Evolutionary conservation across 2,797 vertebrate species (phyloP).

Genomic region (Miichthys miiuy): DNA sequence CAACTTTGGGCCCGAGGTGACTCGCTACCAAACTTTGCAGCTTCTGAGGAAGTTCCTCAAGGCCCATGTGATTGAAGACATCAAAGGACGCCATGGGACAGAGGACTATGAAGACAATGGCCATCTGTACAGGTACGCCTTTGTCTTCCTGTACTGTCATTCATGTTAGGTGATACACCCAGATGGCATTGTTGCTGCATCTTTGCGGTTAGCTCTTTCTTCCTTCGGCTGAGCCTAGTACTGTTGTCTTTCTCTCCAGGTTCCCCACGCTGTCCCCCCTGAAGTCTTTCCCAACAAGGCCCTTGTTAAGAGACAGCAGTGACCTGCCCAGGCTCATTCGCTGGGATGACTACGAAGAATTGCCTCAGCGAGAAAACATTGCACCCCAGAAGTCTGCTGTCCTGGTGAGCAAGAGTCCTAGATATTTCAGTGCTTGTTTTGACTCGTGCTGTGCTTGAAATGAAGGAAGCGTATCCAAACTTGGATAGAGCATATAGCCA

Average conservation of each 20-base stretch:
- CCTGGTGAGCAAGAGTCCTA: constrained; percentile 66
- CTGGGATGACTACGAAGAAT: constrained; percentile 88
- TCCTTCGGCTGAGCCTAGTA: neutral
- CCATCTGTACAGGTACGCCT: constrained; percentile 90
- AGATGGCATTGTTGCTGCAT: neutral
- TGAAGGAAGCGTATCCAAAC: neutral
- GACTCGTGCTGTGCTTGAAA: neutral
- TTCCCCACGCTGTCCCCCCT: constrained; percentile 92
- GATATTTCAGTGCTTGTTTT: neutral
- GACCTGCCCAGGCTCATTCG: constrained; percentile 90
- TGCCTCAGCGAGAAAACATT: constrained; percentile 80
- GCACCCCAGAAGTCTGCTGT: constrained; percentile 84
- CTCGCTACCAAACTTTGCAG: constrained; percentile 92
- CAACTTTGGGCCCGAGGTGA: constrained; percentile 96
- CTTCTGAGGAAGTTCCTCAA: constrained; percentile 95
- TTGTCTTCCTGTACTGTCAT: neutral
- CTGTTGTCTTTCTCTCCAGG: constrained; percentile 51
- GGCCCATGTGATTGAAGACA: constrained; percentile 95
- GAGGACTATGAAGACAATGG: constrained; percentile 94
- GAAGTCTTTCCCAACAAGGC: constrained; percentile 90
- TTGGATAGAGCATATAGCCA: neutral
- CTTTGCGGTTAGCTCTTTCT: neutral
- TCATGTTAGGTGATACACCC: neutral
- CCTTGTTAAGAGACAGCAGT: constrained; percentile 69
- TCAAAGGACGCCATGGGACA: constrained; percentile 94